phyloP scores from a whole-genome alignment of 2,113 vertebrate species.

The Eptesicus fuscus region DNA sequence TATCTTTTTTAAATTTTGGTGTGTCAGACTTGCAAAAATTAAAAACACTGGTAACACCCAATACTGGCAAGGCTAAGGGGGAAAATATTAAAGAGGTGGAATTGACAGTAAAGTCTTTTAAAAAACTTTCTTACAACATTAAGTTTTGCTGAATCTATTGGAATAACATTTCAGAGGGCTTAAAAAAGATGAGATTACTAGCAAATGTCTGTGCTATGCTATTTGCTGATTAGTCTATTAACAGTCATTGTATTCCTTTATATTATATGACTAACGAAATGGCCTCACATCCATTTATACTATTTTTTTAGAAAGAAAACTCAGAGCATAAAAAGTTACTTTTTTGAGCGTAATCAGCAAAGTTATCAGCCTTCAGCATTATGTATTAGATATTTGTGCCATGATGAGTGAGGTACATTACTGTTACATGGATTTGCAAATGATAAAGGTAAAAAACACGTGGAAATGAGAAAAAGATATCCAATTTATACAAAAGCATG shows the following conservation, averaged over 20 bases:
- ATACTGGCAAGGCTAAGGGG: not conserved
- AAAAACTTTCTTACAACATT: not conserved
- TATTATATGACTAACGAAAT: slow-evolving; percentile 1
- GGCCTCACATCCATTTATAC: not conserved
- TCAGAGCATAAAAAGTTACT: not conserved
- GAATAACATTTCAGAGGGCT: not conserved
- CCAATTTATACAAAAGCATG: not conserved
- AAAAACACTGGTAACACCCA: not conserved
- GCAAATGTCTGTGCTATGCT: not conserved
- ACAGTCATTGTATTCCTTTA: not conserved
- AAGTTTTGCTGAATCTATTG: not conserved
- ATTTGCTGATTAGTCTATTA: not conserved
- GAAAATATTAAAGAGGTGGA: slow-evolving; percentile 7
- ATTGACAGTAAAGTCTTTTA: not conserved
- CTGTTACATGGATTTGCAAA: not conserved
- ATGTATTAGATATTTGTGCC: not conserved
- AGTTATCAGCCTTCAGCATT: not conserved
- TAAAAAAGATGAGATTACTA: not conserved
- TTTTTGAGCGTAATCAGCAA: not conserved
- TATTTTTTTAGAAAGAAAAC: not conserved
- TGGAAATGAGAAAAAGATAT: not conserved
- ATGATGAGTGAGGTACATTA: not conserved
- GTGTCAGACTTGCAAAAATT: not conserved
- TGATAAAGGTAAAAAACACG: not conserved
- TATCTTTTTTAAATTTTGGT: not conserved